These are phyloP conservation scores for Leptinotarsa lineolata DNA, from an alignment of 1,140 invertebrate genomes.

Conservation along the genomic window DNA sequence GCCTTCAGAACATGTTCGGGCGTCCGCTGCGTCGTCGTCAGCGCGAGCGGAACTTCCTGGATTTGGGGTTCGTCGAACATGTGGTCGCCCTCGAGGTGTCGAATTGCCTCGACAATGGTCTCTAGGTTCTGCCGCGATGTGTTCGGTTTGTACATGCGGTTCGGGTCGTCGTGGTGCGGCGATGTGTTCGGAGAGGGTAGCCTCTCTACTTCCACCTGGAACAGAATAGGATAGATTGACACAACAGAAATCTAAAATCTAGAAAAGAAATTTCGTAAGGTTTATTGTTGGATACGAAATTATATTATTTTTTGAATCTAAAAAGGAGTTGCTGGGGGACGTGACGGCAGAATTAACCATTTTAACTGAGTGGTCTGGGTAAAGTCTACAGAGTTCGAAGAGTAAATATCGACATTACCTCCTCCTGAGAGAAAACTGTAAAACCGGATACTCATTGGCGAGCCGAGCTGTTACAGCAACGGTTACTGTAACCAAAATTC, in stretches of 20 bases:
- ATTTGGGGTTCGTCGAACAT: slow-evolving; percentile 74
- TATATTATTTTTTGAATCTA: too few relatives aligned
- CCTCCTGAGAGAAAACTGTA: too few relatives aligned
- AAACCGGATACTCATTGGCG: too few relatives aligned
- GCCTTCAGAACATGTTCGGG: slow-evolving; percentile 60
- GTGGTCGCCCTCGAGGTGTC: slow-evolving; percentile 94
- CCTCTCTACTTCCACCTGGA: slow-evolving; percentile 74
- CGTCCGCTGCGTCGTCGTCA: slow-evolving; percentile 73
- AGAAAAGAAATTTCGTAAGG: too few relatives aligned
- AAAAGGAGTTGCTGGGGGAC: too few relatives aligned
- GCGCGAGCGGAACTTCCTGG: slow-evolving; percentile 73
- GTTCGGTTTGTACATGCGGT: slow-evolving; percentile 72
- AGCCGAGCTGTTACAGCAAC: too few relatives aligned
- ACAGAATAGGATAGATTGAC: not conserved
- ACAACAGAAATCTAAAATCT: not conserved
- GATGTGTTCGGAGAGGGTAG: slow-evolving; percentile 63
- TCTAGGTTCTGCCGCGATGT: slow-evolving; percentile 92
- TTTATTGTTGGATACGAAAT: too few relatives aligned
- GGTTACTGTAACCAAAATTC: too few relatives aligned
- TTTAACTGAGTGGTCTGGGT: too few relatives aligned
- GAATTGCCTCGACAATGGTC: slow-evolving; percentile 96
- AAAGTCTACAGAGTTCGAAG: too few relatives aligned
- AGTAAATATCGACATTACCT: too few relatives aligned
- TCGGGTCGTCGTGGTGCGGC: slow-evolving; percentile 61
- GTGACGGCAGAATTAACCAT: too few relatives aligned